Base-by-base conservation (phyloP, 2,888 invertebrate species). In the Acronicta alni region DNA sequence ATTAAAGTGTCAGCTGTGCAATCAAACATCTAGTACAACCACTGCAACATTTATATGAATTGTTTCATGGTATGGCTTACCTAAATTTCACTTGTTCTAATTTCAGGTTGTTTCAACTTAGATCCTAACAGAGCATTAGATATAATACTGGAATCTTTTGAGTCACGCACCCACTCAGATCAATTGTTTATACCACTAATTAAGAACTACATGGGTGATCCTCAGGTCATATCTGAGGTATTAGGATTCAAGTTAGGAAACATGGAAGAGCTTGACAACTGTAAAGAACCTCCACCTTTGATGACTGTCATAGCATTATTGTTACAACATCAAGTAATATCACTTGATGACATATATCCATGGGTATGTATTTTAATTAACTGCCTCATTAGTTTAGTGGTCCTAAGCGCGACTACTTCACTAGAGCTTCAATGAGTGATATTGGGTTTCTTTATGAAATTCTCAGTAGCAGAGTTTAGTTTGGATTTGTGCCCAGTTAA, bases 51-150 rank as follows among this genome's bases (percentile, higher is more conserved):
- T 20, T 20, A 2, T 20, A 20, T 20, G 3, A 20, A 20, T 20
- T 20, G 5, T 20, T 20, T 20, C 2, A 20, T 20, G 20, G 20
- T 20, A 20, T 20, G 20, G 20, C 20, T 20, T n/a, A n/a, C n/a
- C 3, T 5, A 4, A 32, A 12, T 12, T 23, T 38, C 8, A 32
- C 17, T 44, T 46, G 8, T 15, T 65, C 30, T 3, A 58, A 56
- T 94, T 94, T 44, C 88, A 98, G 99, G 99, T 83, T 99, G 99
- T 89, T 99, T 99, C 89, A 99, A 99, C 94, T 95, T 99, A 87
- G 99, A 99, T 92, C 99, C 99, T 5, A 99, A 99, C 90, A 95
- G 99, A 83, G 99, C 99, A 14, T 93, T 99, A 71, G 99, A 99
- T 87, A 97, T 99, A 67, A 97, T 99, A 76, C 94, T 99, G 79